Evolutionary conservation across 2,797 vertebrate species (phyloP).

Genomic region (Cyprinodon diabolis): DNA sequence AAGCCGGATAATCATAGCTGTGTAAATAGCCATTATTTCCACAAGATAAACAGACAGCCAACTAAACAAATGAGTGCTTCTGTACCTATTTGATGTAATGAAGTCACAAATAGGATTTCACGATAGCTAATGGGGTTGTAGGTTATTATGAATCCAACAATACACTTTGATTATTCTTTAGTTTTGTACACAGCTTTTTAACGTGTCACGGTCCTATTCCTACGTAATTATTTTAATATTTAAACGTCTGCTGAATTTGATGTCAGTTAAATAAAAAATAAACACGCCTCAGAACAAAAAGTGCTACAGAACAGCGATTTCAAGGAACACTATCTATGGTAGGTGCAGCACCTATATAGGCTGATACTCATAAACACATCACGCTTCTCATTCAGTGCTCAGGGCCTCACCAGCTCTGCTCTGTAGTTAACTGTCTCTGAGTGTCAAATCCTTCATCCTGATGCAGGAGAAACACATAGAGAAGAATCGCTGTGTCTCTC

Average conservation of each 20-base stretch:
- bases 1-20: slow-evolving; percentile 87
- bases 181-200: slow-evolving; percentile 26
- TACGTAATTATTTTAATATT: slow-evolving; percentile 24
- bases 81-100: slow-evolving; percentile 74
- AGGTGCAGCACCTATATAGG: slow-evolving; percentile 53
- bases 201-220: slow-evolving; percentile 21
- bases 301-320: slow-evolving; percentile 37
- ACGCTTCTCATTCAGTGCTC: slow-evolving; percentile 65
- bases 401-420: slow-evolving; percentile 60
- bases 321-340: slow-evolving; percentile 34
- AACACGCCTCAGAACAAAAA: slow-evolving; percentile 1
- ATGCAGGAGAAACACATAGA: slow-evolving; percentile 72
- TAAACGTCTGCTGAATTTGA: neutral
- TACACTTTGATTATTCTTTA: slow-evolving; percentile 30
- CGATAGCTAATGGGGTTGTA: slow-evolving; percentile 64
- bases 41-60: slow-evolving; percentile 70
- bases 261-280: slow-evolving; percentile 17
- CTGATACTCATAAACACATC: slow-evolving; percentile 75
- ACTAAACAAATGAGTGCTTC: slow-evolving; percentile 69
- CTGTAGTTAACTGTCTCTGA: slow-evolving; percentile 75
- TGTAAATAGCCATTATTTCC: slow-evolving; percentile 89
- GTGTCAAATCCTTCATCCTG: slow-evolving; percentile 79
- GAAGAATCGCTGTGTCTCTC: slow-evolving; percentile 75
- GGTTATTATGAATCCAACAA: slow-evolving; percentile 57
- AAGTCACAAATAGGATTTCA: slow-evolving; percentile 75